Evolutionary conservation across 2,797 vertebrate genomes (phyloP).

Genomic region (Anguilla anguilla): DNA sequence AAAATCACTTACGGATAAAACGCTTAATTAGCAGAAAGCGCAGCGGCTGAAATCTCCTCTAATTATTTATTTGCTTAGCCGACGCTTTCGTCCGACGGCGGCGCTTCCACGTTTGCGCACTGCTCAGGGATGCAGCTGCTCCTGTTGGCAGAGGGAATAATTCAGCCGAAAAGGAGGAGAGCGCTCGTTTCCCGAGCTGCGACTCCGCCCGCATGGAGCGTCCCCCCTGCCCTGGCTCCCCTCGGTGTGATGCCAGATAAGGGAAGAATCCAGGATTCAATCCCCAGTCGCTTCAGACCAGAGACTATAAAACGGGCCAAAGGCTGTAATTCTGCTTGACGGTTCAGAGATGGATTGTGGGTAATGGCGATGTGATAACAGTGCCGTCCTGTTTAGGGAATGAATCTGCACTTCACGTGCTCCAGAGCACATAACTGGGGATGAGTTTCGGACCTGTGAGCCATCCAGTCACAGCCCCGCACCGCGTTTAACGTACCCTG

Average conservation of each 20-base stretch:
- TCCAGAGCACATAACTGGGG: neutral
- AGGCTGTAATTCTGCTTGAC: neutral
- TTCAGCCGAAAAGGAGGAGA: neutral
- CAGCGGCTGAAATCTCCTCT: slow-evolving; percentile 76
- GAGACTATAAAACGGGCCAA: neutral
- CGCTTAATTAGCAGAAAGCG: slow-evolving; percentile 79
- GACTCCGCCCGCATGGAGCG: too few relatives aligned
- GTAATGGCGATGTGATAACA: neutral
- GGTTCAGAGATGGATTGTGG: neutral
- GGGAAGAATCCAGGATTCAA: neutral
- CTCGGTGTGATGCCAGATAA: neutral
- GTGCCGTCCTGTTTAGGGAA: neutral
- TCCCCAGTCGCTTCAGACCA: neutral
- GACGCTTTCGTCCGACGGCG: slow-evolving; percentile 50
- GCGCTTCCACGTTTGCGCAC: neutral
- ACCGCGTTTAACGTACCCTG: neutral
- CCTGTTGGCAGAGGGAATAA: neutral
- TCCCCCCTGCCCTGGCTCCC: neutral
- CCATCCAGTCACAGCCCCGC: neutral
- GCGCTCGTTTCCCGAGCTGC: neutral
- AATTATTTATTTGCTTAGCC: slow-evolving; percentile 81
- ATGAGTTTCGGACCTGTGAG: neutral
- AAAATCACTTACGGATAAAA: slow-evolving; percentile 81
- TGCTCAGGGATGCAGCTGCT: neutral
- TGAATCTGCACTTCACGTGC: neutral